Evolutionary conservation across 2,113 vertebrate genomes (phyloP).

Genomic region (Leucoraja erinaceus): DNA sequence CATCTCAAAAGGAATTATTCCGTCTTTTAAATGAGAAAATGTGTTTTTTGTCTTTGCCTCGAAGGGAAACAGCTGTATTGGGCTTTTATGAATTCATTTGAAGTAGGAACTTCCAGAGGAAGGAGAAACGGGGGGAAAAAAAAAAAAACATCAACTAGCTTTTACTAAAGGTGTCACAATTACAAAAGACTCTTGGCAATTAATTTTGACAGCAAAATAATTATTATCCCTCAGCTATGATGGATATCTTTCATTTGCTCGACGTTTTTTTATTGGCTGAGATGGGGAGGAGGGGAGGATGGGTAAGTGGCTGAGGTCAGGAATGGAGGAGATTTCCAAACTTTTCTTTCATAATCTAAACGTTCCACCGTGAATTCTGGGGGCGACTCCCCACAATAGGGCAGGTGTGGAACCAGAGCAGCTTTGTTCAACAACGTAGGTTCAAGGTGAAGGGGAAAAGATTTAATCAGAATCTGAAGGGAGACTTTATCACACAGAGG

Average conservation of each 20-base stretch:
- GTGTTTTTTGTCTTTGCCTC: constrained; percentile 70
- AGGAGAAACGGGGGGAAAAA: not conserved
- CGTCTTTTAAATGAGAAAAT: constrained; percentile 67
- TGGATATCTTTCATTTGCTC: constrained; percentile 89
- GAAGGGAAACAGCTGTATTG: constrained; percentile 63
- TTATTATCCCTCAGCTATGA: constrained; percentile 93
- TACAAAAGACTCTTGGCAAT: constrained; percentile 81
- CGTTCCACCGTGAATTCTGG: no score
- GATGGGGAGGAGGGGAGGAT: constrained; percentile 42
- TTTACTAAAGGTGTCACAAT: constrained; percentile 57
- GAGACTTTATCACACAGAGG: no score
- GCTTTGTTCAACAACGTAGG: not conserved
- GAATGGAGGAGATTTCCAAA: not conserved
- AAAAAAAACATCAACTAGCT: constrained; percentile 33
- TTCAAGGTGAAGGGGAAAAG: no score
- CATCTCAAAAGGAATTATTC: constrained; percentile 57
- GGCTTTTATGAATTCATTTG: constrained; percentile 76
- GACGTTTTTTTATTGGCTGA: constrained; percentile 48
- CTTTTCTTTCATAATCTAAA: not conserved
- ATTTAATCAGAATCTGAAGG: no score
- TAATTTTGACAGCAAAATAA: constrained; percentile 92
- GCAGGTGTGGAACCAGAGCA: not conserved
- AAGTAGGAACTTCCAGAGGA: constrained; percentile 50
- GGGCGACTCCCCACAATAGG: not conserved
- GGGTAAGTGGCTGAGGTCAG: not conserved